phyloP scores from a whole-genome alignment of 1,140 invertebrate genomes.

The Pseudachorutes palmiensis region DNA sequence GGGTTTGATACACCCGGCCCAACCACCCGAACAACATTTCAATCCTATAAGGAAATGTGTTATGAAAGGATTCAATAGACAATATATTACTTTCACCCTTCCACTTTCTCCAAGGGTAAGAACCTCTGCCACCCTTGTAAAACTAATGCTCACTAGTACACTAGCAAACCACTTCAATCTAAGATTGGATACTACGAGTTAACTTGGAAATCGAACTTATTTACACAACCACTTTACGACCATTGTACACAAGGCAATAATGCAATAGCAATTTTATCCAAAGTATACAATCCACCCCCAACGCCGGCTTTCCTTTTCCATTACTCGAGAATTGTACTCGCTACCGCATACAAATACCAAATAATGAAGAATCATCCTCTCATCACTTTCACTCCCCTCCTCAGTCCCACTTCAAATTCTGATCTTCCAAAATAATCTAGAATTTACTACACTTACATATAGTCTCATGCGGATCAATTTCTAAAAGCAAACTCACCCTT shows the following conservation, averaged over 20 bases:
- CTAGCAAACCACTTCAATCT: neutral
- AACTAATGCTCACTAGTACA: no score
- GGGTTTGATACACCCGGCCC: neutral
- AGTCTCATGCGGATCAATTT: no score
- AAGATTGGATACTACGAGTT: neutral
- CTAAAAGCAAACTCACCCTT: no score
- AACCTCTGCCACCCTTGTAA: neutral
- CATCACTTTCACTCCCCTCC: neutral
- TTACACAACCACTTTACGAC: neutral
- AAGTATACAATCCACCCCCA: neutral
- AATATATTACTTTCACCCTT: neutral
- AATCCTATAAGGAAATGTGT: neutral
- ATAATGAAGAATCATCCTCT: neutral
- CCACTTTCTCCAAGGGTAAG: neutral
- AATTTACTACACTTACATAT: no score
- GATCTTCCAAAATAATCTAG: no score
- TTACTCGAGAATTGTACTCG: neutral
- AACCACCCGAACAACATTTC: neutral
- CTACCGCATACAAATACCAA: constrained; percentile 8
- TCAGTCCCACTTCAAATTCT: neutral
- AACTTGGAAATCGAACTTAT: neutral
- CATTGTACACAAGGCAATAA: neutral
- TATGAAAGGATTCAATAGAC: constrained; percentile 8
- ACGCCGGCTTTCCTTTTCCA: neutral
- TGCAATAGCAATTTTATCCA: neutral